A percentile compares a stretch with the other conserved stretches of the same genome.
Conservation (phyloP, 1,140 invertebrate genomes). For the Drosophila sproati region DNA sequence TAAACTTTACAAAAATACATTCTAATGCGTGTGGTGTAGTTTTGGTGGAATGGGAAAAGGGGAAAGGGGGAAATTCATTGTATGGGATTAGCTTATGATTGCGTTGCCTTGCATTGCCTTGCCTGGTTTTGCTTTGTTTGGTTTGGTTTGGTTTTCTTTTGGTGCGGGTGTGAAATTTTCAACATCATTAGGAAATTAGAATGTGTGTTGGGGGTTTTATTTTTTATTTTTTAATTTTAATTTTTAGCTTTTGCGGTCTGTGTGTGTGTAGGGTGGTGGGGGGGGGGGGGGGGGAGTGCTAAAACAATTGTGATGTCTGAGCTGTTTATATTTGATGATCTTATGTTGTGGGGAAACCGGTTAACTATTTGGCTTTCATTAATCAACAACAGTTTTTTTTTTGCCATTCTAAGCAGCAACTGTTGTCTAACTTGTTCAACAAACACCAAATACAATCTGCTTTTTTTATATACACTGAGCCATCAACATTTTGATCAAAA, state of each 20-base stretch:
- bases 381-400: conserved; percentile 57
- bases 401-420: conserved; percentile 43
- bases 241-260: too few relatives aligned
- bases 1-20: conserved; percentile 32
- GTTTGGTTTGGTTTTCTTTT: background rate
- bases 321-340: conserved; percentile 55
- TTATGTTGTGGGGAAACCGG: conserved; percentile 56
- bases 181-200: conserved; percentile 8
- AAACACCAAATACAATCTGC: conserved; percentile 40
- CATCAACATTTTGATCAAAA: conserved; percentile 53
- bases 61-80: background rate
- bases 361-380: conserved; percentile 58
- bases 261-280: too few relatives aligned
- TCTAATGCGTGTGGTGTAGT: conserved; percentile 6
- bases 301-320: conserved; percentile 6
- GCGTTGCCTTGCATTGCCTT: background rate
- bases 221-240: background rate
- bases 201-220: conserved; percentile 13
- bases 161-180: conserved; percentile 57
- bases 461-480: conserved; percentile 23
- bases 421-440: conserved; percentile 68
- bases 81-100: conserved; percentile 7
- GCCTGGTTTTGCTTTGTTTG: too few relatives aligned
- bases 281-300: too few relatives aligned
- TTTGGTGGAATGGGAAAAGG: conserved; percentile 10